These are phyloP conservation scores for Lithophane semibrunnea DNA, from an alignment of 2,888 invertebrate species.

Conservation along the genomic window DNA sequence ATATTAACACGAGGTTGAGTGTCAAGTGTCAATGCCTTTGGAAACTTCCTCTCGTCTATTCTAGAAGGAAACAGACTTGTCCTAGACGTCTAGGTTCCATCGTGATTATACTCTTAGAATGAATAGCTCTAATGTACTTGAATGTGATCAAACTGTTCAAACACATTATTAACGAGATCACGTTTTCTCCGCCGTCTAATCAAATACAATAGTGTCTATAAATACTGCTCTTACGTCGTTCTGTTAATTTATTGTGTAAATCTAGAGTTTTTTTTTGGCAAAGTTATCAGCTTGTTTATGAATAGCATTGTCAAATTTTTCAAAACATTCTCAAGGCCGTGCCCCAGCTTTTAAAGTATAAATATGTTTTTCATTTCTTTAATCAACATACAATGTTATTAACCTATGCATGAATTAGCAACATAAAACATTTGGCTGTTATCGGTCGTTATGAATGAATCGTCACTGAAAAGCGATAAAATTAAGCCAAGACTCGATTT, in stretches of 20 bases:
- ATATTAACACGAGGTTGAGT: conserved; percentile 13
- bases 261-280: background rate
- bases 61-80: conserved; percentile 34
- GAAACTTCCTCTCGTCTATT: conserved; percentile 21
- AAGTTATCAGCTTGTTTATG: background rate
- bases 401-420: conserved; percentile 20
- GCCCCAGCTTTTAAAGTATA: background rate
- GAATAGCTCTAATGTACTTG: conserved; percentile 31
- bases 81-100: conserved; percentile 26
- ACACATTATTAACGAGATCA: conserved; percentile 49
- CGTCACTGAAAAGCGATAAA: conserved; percentile 45
- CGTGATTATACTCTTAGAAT: conserved; percentile 32
- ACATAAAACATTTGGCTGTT: conserved; percentile 36
- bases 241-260: conserved; percentile 23
- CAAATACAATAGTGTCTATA: conserved; percentile 33
- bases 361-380: background rate
- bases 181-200: conserved; percentile 35
- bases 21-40: conserved; percentile 13
- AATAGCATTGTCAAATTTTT: background rate
- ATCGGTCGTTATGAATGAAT: conserved; percentile 46
- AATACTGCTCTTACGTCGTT: conserved; percentile 31
- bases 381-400: background rate
- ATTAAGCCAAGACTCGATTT: conserved; percentile 35
- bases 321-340: background rate
- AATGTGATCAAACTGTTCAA: conserved; percentile 28